phyloP scores from a whole-genome alignment of 2,888 invertebrate species.

The Limnephilus auricula region DNA sequence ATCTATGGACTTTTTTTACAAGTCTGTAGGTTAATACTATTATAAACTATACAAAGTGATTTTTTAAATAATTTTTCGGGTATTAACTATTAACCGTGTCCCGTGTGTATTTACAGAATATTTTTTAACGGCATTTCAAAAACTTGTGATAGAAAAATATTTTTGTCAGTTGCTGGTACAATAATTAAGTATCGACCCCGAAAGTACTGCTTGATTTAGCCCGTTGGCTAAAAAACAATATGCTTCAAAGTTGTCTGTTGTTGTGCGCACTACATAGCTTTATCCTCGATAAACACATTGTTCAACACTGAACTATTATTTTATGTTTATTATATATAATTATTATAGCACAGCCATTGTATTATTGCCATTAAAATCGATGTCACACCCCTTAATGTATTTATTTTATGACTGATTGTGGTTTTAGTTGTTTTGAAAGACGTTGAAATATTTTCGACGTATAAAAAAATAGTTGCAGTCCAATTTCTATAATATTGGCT shows the following conservation, averaged over 20 bases:
- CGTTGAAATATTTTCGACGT: background rate
- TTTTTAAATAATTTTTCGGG: too few relatives aligned
- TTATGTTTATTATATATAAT: background rate
- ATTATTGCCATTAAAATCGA: background rate
- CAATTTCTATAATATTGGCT: too few relatives aligned
- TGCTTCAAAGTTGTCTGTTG: constrained; percentile 18
- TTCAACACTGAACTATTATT: background rate
- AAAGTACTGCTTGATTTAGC: background rate
- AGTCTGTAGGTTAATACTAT: too few relatives aligned
- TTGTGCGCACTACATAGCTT: constrained; percentile 11
- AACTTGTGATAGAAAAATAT: background rate
- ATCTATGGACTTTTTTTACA: too few relatives aligned
- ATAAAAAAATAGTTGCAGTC: background rate
- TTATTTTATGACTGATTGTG: background rate
- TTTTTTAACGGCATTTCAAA: background rate
- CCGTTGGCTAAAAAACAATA: background rate
- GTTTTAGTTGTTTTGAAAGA: background rate
- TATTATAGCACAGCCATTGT: background rate
- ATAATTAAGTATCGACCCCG: background rate
- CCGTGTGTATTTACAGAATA: too few relatives aligned
- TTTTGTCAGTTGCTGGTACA: background rate
- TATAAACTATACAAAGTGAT: too few relatives aligned
- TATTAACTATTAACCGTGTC: too few relatives aligned
- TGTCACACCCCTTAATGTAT: constrained; percentile 3
- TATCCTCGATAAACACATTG: background rate